Base-by-base conservation (phyloP, 2,888 invertebrate species). In the Julus scanicus region DNA sequence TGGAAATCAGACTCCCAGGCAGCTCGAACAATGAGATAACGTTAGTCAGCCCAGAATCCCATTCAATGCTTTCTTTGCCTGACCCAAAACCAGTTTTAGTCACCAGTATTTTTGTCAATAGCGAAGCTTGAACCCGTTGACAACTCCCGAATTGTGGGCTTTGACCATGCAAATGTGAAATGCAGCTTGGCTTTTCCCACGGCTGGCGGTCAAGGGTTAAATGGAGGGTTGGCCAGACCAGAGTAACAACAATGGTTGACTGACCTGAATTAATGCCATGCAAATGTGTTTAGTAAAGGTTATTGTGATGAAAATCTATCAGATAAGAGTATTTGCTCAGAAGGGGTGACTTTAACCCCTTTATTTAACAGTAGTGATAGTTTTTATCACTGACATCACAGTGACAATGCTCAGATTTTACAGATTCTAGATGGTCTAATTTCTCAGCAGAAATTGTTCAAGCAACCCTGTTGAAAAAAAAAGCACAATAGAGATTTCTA, bases 51-150 rank as follows among this genome's bases (percentile, higher is more conserved):
- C 80, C 80, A 80, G 29, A 37, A 80, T 80, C 37, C 80, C 37
- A 80, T 80, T 80, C 80, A 37, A 9, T 13, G 13, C 80, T 37
- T 80, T 80, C 80, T 80, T 80, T 11, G 80, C 13, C 80, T 80
- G 80, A 80, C 80, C 80, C 80, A 15, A 80, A 80, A 80, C 80
- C 2, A 29, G 80, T 80, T 80, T 80, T 37, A 80, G 9, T 80
- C 20, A 29, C 20, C 9, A 17, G 11, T 9, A 11, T 71, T 71
- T 71, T 71, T 71, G 37, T 37, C 29, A 80, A 3, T 63, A n/a
- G n/a, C 3, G n/a, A n/a, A 6, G 17, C n/a, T 71, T 71, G 20
- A 71, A 80, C 80, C 13, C 37, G 3, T 80, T 80, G 80, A 80
- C 80, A 80, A 37, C 37, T 13, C 71, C 71, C 71, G 20, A 8